phyloP scores from a whole-genome alignment of 2,797 vertebrate species.

The Pangasius larnaudii region DNA sequence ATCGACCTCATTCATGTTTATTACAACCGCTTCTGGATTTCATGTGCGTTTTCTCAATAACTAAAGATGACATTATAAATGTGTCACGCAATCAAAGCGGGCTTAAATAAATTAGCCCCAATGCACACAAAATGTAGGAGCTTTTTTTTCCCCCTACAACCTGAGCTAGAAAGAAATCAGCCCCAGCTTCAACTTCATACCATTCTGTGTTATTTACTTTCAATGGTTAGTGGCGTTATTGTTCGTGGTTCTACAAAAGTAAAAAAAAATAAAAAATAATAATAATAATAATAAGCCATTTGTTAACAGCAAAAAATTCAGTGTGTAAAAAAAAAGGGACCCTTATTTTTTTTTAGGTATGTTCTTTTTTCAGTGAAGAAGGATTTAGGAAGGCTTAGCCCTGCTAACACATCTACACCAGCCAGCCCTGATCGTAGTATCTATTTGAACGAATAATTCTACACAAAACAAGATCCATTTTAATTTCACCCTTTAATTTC shows the following conservation, averaged over 20 bases:
- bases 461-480: background rate
- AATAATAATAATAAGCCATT: background rate
- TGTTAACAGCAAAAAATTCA: background rate
- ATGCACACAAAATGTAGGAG: background rate
- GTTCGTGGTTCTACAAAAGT: background rate
- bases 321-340: background rate
- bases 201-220: background rate
- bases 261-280: background rate
- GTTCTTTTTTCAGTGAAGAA: background rate
- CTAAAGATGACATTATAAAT: background rate
- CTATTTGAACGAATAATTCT: background rate
- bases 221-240: background rate
- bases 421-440: background rate
- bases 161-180: background rate
- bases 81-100: background rate
- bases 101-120: background rate
- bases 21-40: background rate
- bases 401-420: background rate
- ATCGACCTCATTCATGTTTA: background rate
- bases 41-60: background rate
- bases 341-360: background rate
- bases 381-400: background rate
- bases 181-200: background rate
- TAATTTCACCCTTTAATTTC: constrained; percentile 13
- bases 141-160: background rate